Conservation (phyloP, 2,888 invertebrate species). For the Phytoseiulus persimilis region DNA sequence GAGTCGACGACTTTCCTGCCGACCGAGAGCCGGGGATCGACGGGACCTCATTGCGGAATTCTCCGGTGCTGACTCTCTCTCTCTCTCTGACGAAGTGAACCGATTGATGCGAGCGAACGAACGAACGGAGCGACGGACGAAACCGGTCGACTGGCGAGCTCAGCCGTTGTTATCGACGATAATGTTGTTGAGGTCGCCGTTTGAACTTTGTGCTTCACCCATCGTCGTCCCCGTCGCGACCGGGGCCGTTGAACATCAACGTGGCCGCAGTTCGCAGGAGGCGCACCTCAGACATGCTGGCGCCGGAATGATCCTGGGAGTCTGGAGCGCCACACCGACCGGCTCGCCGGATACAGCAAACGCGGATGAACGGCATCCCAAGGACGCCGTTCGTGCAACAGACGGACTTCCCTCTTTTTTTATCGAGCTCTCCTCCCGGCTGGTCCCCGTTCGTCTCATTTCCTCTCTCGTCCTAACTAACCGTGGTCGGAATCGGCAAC, state of each 20-base stretch:
- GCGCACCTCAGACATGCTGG: neutral
- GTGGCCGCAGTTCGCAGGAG: too few relatives aligned
- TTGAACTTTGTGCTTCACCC: neutral
- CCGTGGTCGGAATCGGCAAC: neutral
- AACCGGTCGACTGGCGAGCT: neutral
- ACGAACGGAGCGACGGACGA: neutral
- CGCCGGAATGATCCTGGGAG: neutral
- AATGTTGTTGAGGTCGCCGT: neutral
- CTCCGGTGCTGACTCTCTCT: too few relatives aligned
- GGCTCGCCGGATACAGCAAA: neutral
- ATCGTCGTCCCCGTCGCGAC: neutral
- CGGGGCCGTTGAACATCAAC: too few relatives aligned
- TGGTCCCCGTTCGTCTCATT: neutral
- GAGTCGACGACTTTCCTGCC: neutral
- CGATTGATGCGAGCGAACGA: neutral
- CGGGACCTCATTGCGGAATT: too few relatives aligned
- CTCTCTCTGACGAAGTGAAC: too few relatives aligned
- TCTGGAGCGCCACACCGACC: neutral
- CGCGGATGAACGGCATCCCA: neutral
- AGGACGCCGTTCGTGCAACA: neutral
- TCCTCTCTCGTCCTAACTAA: neutral
- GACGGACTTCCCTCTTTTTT: neutral
- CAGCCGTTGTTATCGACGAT: neutral
- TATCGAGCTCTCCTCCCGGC: neutral
- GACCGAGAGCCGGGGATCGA: too few relatives aligned